These are phyloP conservation scores for Sinocyclocheilus grahami DNA, from an alignment of 2,113 vertebrate genomes.

Conservation along the genomic window DNA sequence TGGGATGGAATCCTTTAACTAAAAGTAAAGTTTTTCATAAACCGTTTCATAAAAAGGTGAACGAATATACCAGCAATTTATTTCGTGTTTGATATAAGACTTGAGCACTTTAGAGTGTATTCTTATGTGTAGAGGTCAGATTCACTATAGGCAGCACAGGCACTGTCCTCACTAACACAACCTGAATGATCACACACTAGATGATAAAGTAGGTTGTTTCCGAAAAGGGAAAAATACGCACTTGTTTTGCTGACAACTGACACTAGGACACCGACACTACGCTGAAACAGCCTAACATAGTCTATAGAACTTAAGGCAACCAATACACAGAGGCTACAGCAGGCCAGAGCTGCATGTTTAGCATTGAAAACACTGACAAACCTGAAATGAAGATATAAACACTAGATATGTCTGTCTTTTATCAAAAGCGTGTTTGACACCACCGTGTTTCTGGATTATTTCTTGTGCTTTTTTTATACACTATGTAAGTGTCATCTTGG, in stretches of 20 bases:
- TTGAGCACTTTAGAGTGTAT: constrained; percentile 13
- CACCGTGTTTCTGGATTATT: constrained; percentile 37
- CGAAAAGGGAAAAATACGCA: constrained; percentile 5
- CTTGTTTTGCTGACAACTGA: constrained; percentile 31
- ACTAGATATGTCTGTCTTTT: constrained; percentile 40
- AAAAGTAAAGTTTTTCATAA: not conserved
- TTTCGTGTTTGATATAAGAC: not conserved
- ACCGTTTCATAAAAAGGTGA: constrained; percentile 10
- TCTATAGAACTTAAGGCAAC: constrained; percentile 64
- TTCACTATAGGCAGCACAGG: constrained; percentile 18
- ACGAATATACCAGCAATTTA: not conserved
- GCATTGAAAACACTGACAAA: constrained; percentile 20
- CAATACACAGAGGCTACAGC: constrained; percentile 53
- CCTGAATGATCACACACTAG: constrained; percentile 35
- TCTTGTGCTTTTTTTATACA: constrained; percentile 49
- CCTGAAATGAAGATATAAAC: constrained; percentile 43
- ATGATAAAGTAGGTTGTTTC: constrained; percentile 40
- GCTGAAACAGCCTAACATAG: constrained; percentile 51
- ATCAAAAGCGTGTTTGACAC: constrained; percentile 48
- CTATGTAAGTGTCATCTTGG: constrained; percentile 20
- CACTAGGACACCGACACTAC: constrained; percentile 12
- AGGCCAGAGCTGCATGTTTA: constrained; percentile 50
- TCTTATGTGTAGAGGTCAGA: constrained; percentile 8
- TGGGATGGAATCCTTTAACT: not conserved
- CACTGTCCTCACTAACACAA: constrained; percentile 45